Evolutionary conservation across 2,113 vertebrate species (phyloP).

Genomic region (Empidonax traillii): DNA sequence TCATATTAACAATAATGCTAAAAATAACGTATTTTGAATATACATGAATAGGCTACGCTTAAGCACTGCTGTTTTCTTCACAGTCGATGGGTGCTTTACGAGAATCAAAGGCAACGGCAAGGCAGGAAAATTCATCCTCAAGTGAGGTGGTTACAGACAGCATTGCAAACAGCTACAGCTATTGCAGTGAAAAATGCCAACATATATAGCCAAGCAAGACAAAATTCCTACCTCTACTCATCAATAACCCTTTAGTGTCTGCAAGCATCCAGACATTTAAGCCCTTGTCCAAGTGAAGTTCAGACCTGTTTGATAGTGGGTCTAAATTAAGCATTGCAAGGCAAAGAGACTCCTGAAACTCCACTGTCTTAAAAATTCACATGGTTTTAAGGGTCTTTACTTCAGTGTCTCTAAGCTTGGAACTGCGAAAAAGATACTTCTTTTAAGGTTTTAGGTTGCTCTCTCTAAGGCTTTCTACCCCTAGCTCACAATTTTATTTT

Average conservation of each 20-base stretch:
- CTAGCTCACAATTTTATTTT: not conserved
- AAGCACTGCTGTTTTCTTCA: constrained; percentile 26
- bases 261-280: not conserved
- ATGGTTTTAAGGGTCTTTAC: not conserved
- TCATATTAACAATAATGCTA: constrained; percentile 61
- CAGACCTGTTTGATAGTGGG: not conserved
- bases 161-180: constrained; percentile 15
- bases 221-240: constrained; percentile 2
- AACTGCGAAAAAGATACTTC: not conserved
- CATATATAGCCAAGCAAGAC: not conserved
- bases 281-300: not conserved
- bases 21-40: constrained; percentile 69
- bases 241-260: not conserved
- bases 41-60: constrained; percentile 55
- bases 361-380: not conserved
- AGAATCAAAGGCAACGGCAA: constrained; percentile 43
- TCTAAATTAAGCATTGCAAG: not conserved
- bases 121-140: constrained; percentile 19
- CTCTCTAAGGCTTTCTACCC: not conserved
- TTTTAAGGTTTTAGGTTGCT: not conserved
- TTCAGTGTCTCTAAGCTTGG: not conserved
- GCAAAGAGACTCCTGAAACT: not conserved
- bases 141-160: constrained; percentile 22
- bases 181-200: not conserved
- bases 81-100: not conserved